Conservation (phyloP, 2,888 invertebrate species). For the Clitarchus hookeri region DNA sequence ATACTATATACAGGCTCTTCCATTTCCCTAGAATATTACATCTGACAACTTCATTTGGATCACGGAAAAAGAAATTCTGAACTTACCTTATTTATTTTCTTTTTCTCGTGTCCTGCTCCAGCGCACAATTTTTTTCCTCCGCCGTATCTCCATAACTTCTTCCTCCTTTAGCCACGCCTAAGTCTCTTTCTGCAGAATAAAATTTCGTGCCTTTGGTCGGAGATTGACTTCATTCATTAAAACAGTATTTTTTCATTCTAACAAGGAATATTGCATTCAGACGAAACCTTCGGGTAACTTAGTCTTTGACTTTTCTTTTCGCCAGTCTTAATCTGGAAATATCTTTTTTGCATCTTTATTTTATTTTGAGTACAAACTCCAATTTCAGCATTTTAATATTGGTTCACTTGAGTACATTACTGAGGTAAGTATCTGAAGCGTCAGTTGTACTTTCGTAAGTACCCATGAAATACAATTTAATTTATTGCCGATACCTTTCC, state of each 20-base stretch:
- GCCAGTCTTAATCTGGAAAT: too few species aligned
- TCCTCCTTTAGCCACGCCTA: background rate
- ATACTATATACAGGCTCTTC: constrained; percentile 12
- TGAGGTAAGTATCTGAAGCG: too few species aligned
- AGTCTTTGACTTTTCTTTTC: too few species aligned
- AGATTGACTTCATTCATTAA: constrained; percentile 14
- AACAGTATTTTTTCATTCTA: background rate
- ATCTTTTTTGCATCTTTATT: too few species aligned
- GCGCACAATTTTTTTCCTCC: background rate
- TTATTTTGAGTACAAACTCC: too few species aligned
- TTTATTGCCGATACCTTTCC: too few species aligned
- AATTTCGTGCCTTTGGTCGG: background rate
- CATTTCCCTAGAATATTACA: constrained; percentile 26
- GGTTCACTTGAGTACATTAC: too few species aligned
- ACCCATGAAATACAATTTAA: too few species aligned
- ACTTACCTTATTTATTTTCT: constrained; percentile 10
- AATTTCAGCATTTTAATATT: too few species aligned
- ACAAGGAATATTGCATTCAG: background rate
- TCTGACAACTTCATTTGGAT: constrained; percentile 26
- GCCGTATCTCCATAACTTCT: background rate
- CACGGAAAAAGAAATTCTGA: constrained; percentile 15
- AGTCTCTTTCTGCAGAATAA: background rate
- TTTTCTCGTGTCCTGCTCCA: constrained; percentile 10
- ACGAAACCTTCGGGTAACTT: too few species aligned
- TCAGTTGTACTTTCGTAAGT: too few species aligned